Evolutionary conservation across 2,888 invertebrate species (phyloP).

Genomic region (Onchidella celtica): DNA sequence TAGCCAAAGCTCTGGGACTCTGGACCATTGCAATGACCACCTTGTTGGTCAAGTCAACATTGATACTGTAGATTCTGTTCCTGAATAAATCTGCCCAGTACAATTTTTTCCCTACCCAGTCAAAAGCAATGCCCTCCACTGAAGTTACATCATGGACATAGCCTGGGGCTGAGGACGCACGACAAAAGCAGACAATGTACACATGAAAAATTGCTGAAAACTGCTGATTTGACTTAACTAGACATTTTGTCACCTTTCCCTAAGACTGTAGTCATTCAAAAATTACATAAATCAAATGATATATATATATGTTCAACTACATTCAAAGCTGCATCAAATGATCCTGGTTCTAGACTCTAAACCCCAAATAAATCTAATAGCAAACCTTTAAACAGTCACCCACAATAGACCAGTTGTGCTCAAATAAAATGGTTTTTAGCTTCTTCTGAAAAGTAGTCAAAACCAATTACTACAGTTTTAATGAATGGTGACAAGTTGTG

Average conservation of each 20-base stretch:
- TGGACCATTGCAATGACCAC: slow-evolving; percentile 96
- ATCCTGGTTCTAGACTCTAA: no score
- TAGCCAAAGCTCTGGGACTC: slow-evolving; percentile 94
- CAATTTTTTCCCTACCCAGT: slow-evolving; percentile 98
- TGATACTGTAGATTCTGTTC: slow-evolving; percentile 83
- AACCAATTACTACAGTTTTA: no score
- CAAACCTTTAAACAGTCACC: neutral
- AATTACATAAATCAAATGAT: neutral
- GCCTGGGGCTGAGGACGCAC: slow-evolving; percentile 28
- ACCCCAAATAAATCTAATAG: no score
- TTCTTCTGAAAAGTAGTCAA: no score
- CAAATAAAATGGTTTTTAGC: no score
- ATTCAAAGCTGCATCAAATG: no score
- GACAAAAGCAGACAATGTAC: neutral
- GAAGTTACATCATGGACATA: slow-evolving; percentile 56
- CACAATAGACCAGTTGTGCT: no score
- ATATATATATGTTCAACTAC: no score
- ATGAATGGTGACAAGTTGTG: no score
- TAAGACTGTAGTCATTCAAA: no score
- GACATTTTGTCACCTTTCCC: neutral
- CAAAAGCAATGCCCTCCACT: slow-evolving; percentile 83
- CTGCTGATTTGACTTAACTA: neutral
- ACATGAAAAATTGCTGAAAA: neutral
- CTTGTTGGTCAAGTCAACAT: slow-evolving; percentile 90
- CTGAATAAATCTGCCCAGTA: slow-evolving; percentile 97